Percentiles rank a stretch among this genome's conserved stretches.
Evolutionary conservation across 2,888 invertebrate species (phyloP).

Genomic region (Trichopria drosophilae): DNA sequence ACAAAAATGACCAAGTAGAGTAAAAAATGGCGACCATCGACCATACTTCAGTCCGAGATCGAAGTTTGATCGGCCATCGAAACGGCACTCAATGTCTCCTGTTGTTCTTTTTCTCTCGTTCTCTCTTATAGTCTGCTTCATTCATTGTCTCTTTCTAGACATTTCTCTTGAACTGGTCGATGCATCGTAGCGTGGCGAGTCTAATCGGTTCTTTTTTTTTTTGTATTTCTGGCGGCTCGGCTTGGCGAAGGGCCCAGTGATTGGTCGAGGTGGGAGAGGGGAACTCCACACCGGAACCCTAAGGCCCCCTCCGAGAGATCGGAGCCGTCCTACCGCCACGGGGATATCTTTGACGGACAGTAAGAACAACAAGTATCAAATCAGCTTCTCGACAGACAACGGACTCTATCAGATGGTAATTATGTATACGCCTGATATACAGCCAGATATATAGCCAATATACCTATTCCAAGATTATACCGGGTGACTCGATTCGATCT

Average conservation of each 20-base stretch:
- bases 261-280: constrained; percentile 52
- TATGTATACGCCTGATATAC: constrained; percentile 54
- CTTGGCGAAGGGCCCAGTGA: constrained; percentile 49
- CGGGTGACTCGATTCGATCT: constrained; percentile 44
- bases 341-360: constrained; percentile 56
- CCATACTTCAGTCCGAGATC: constrained; percentile 20
- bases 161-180: constrained; percentile 40
- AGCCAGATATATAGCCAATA: constrained; percentile 48
- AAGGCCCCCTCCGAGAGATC: constrained; percentile 52
- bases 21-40: not conserved
- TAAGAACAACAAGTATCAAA: constrained; percentile 57
- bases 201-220: constrained; percentile 45
- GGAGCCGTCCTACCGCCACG: constrained; percentile 55
- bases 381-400: constrained; percentile 57
- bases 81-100: constrained; percentile 38
- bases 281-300: constrained; percentile 48
- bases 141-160: constrained; percentile 14
- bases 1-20: not conserved
- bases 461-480: constrained; percentile 52
- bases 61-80: constrained; percentile 52
- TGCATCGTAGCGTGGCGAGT: constrained; percentile 45
- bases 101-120: constrained; percentile 16
- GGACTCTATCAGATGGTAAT: constrained; percentile 59
- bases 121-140: constrained; percentile 15
- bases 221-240: constrained; percentile 40